Base-by-base conservation (phyloP, 2,113 vertebrate genomes). In the Electrona antarctica region DNA sequence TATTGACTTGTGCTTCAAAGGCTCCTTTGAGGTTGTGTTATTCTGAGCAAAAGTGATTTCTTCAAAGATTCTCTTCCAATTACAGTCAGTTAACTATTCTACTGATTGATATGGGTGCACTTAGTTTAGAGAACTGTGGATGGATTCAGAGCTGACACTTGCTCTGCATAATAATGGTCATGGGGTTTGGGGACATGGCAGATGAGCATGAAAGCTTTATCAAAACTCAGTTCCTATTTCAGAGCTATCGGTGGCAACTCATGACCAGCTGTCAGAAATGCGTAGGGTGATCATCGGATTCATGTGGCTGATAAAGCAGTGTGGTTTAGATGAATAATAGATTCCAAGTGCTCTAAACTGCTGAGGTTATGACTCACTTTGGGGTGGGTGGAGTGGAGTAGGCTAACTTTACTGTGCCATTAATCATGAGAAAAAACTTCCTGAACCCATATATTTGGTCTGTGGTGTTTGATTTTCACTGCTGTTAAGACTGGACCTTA, bases 241-340 rank as follows among this genome's bases (percentile, higher is more conserved):
- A 15, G 60, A 67, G 12, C 70, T 47, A 54, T 14, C 67, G 71
- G 64, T 8, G 61, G 45, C 28, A 80, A 64, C 8, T 11, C 52
- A 60, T 69, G 73, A 77, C 58, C 13, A 7, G 47, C 80, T 84
- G 79, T 89, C 72, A 80, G 73, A 78, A 77, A 52, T 47, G 52
- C 67, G 73, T 72, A 73, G 69, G 69, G 64, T 47, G 60, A 70
- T 78, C 68, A 62, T 73, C 45, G 71, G 64, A 59, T 69, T 74
- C 74, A 73, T 48, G 33, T 74, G 76, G 71, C 73, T 73, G 69
- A 60, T 68, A 15, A 33, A 69, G 67, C 56, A 68, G 77, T 70
- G 74, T 81, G 74, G 70, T 80, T 64, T 45, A 62, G 65, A 85
- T 91, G 78, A 90, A 90, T 89, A 84, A 90, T 88, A 41, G 52